Evolutionary conservation across 1,140 invertebrate species (phyloP).

Genomic region (Dufourea novaeangliae): DNA sequence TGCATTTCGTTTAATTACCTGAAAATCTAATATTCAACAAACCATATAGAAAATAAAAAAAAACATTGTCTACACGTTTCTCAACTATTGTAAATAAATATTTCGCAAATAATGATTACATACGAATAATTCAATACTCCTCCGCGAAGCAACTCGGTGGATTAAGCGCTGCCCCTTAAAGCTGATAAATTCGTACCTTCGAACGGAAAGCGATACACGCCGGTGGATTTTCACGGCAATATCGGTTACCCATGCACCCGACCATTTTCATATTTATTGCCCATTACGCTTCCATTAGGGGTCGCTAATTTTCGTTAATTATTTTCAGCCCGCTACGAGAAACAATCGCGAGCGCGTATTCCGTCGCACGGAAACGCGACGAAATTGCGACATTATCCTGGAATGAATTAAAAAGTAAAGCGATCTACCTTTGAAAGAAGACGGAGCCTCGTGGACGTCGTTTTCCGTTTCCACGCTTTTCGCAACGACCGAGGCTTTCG

Average conservation of each 20-base stretch:
- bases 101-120: not conserved
- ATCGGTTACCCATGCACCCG: not conserved
- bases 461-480: not conserved
- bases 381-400: not conserved
- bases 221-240: not conserved
- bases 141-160: not conserved
- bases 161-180: not conserved
- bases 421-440: too few species aligned
- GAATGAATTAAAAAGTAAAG: not conserved
- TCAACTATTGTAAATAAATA: not conserved
- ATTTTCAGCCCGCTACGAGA: not conserved
- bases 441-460: too few species aligned
- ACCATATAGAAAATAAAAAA: too few species aligned
- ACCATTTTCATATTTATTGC: conserved; percentile 21
- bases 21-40: too few species aligned
- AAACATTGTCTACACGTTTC: not conserved
- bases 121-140: not conserved
- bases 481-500: not conserved
- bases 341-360: not conserved
- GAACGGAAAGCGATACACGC: not conserved
- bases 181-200: not conserved
- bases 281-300: conserved; percentile 11
- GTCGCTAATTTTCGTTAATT: conserved; percentile 31
- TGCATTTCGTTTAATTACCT: too few species aligned
- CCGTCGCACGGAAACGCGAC: not conserved